These are phyloP conservation scores for Drosophila neocordata DNA, from an alignment of 1,140 invertebrate genomes.

Conservation along the genomic window DNA sequence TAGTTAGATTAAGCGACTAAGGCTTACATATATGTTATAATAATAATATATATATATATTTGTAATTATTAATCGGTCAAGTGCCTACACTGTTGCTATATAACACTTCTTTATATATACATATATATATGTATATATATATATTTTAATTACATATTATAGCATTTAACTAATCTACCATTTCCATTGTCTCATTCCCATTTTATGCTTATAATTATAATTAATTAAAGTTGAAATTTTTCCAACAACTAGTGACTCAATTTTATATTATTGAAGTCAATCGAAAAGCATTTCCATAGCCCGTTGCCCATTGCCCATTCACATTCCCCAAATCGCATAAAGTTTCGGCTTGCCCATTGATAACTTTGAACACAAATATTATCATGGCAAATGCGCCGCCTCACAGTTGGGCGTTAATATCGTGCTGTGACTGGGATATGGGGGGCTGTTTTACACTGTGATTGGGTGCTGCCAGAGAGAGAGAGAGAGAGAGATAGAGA, in stretches of 20 bases:
- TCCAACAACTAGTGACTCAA: background rate
- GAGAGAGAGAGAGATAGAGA: background rate
- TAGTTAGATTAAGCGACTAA: too few relatives aligned
- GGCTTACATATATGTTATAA: too few relatives aligned
- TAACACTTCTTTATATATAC: too few relatives aligned
- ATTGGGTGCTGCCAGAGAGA: constrained; percentile 33
- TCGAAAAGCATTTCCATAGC: background rate
- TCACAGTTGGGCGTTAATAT: constrained; percentile 81
- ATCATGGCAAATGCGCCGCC: constrained; percentile 81
- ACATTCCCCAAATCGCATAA: constrained; percentile 20
- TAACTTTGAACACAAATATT: constrained; percentile 80
- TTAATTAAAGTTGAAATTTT: background rate
- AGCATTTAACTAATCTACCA: too few relatives aligned
- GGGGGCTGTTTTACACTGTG: constrained; percentile 41
- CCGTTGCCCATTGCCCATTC: constrained; percentile 31
- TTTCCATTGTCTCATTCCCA: background rate
- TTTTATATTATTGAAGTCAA: background rate
- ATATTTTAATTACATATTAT: too few relatives aligned
- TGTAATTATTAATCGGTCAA: too few relatives aligned
- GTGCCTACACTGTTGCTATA: too few relatives aligned
- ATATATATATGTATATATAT: too few relatives aligned
- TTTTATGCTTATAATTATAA: background rate
- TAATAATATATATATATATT: too few relatives aligned
- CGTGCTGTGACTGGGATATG: constrained; percentile 58
- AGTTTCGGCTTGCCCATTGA: constrained; percentile 66